Evolutionary conservation across 1,140 invertebrate genomes (phyloP), one percentile per base, ranked within the genome.

Genomic region (Helicoverpa zea): DNA sequence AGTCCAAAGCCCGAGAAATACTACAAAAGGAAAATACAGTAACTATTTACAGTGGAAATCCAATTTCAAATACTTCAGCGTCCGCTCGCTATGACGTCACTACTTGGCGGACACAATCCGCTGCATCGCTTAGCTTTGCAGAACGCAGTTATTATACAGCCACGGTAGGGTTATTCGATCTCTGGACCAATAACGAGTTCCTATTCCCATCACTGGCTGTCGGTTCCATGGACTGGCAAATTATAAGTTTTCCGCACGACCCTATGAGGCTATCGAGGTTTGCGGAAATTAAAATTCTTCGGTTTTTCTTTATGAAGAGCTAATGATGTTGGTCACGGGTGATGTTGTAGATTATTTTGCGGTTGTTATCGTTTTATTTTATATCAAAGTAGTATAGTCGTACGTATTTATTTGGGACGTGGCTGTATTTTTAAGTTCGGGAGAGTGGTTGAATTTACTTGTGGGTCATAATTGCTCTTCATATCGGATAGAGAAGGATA

Each of bases 121-220:
- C 49, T 35, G 61, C 75, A 77, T 66, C 75, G 61, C 49, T 52
- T 77, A 64, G 66, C 75, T 72, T 54, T 49, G 51, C 75, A 10
- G 58, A 77, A 61, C 49, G 59, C 59, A 52, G 75, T 77, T 77
- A 77, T 77, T 77, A 64, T 64, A 77, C 64, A 23, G 49, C 47
- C 13, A 16, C 16, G 68, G 66, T 18, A 51, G 52, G 73, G 58
- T 80, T 80, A 80, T 80, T 80, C 78, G 64, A 80, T 80, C 58
- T 79, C 56, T 47, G 47, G 43, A 68, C 52, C 66, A 80, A 80
- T 73, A 80, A 80, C 78, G 78, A 80, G 68, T 72, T 72, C 35
- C 47, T 73, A 70, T 79, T 79, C 76, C 68, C 68, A 80, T 80
- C 78, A 63, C 58, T 80, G 51, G 68, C 51, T 73, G 68, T 64